Conservation (phyloP, 30 jellyfish, hydroid and myxozoan genomes). For the Aurelia sp. region DNA sequence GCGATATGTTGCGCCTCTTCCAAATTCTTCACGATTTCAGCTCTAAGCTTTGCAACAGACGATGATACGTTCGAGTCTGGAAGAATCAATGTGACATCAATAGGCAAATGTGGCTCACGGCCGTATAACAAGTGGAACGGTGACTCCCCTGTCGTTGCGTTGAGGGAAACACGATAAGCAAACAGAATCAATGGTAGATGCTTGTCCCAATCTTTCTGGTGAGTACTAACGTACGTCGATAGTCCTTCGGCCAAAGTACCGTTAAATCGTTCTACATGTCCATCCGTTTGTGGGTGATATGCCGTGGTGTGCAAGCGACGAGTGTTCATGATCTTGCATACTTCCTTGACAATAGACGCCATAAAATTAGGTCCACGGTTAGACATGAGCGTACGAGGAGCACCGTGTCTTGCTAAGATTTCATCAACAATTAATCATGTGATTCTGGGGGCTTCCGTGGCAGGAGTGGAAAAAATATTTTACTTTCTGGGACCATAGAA, state of each 20-base stretch:
- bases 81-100: conserved; percentile 27
- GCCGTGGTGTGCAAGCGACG: conserved; percentile 16
- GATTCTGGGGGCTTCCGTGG: conserved; percentile 6
- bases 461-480: no score
- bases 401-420: background rate
- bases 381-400: conserved; percentile 15
- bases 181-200: conserved; percentile 34
- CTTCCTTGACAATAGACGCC: conserved; percentile 28
- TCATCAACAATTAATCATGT: conserved; percentile 36
- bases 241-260: conserved; percentile 15
- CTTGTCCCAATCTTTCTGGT: conserved; percentile 62
- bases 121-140: conserved; percentile 55
- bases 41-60: conserved; percentile 36
- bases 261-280: conserved; percentile 10
- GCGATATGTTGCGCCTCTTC: conserved; percentile 16
- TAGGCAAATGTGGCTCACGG: conserved; percentile 43
- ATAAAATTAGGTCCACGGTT: conserved; percentile 39
- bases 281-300: conserved; percentile 39
- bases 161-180: conserved; percentile 56
- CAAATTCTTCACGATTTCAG: conserved; percentile 20
- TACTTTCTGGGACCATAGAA: no score
- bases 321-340: conserved; percentile 29
- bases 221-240: conserved; percentile 46
- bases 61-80: conserved; percentile 25
- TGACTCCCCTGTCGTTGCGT: conserved; percentile 52